Conservation (phyloP, 2,113 vertebrate genomes). For the Hiodon tergisus region DNA sequence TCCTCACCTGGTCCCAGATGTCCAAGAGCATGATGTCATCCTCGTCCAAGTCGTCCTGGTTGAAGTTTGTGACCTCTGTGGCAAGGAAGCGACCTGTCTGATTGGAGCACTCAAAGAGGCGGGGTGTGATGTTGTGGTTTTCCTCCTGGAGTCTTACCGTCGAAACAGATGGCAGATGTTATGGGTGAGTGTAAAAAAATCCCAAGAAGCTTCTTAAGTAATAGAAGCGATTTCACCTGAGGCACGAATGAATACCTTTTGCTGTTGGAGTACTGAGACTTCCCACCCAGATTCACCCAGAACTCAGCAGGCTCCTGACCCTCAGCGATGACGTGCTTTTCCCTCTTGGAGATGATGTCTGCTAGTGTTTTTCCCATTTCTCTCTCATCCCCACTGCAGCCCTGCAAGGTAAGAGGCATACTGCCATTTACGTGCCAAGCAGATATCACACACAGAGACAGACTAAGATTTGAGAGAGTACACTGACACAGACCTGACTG, state of each 20-base stretch:
- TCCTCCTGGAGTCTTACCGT: constrained; percentile 69
- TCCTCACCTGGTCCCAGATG: constrained; percentile 73
- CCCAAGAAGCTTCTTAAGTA: not conserved
- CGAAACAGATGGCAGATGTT: constrained; percentile 4
- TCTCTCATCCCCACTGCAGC: constrained; percentile 78
- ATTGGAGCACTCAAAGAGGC: constrained; percentile 83
- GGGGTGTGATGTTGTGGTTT: constrained; percentile 45
- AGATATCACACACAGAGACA: not conserved
- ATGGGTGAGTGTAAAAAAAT: not conserved
- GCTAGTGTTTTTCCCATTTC: constrained; percentile 76
- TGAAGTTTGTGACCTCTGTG: constrained; percentile 72
- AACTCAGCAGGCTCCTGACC: constrained; percentile 81
- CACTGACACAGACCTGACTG: constrained; percentile 19
- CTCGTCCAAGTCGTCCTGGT: constrained; percentile 76
- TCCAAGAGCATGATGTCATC: constrained; percentile 75
- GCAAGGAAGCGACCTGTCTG: constrained; percentile 73
- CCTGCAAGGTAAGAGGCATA: constrained; percentile 51
- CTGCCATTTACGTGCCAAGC: no score
- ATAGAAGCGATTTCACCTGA: no score
- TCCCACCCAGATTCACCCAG: constrained; percentile 78
- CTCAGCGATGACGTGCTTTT: constrained; percentile 75
- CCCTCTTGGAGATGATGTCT: constrained; percentile 66
- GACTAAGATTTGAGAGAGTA: not conserved
- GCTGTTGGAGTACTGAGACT: constrained; percentile 69
- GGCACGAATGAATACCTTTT: constrained; percentile 63